These are phyloP conservation scores for Dasyornis broadbenti DNA, from an alignment of 2,113 vertebrate genomes.

Conservation along the genomic window DNA sequence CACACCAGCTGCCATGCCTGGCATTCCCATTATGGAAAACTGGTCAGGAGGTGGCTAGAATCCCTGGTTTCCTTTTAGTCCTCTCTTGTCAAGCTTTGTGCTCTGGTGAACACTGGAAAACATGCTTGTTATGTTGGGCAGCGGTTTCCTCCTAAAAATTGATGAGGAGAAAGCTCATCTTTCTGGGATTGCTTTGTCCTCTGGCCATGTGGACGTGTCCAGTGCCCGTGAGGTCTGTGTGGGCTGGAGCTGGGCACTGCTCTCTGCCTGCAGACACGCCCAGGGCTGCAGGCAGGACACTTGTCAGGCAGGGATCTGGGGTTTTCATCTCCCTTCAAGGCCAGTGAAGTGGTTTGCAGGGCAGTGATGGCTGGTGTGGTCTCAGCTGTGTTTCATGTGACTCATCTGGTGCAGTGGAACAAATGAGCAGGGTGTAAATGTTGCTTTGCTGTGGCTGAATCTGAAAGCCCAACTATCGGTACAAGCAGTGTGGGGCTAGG, in stretches of 20 bases:
- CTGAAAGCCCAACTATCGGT: background rate
- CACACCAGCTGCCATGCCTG: background rate
- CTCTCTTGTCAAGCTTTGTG: background rate
- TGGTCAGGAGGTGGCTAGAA: background rate
- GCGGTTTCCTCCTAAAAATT: background rate
- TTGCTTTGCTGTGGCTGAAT: slow-evolving; percentile 16
- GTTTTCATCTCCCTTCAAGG: background rate
- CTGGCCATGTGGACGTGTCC: background rate
- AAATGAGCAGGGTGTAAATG: slow-evolving; percentile 21
- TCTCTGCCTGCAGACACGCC: background rate
- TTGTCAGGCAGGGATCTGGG: background rate
- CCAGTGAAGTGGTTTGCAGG: background rate
- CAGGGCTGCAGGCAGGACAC: background rate
- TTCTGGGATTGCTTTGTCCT: background rate
- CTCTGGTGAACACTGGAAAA: background rate
- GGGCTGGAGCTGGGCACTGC: background rate
- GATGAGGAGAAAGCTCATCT: background rate
- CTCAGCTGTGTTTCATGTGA: slow-evolving; percentile 42
- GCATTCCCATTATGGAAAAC: background rate
- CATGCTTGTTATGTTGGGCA: background rate
- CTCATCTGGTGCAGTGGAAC: slow-evolving; percentile 39
- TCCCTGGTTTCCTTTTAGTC: background rate
- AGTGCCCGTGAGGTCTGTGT: background rate
- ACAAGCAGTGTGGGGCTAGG: background rate
- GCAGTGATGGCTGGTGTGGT: slow-evolving; percentile 1